These are phyloP conservation scores for Saxidomus purpurata DNA, from an alignment of 1,140 invertebrate species.

Conservation along the genomic window DNA sequence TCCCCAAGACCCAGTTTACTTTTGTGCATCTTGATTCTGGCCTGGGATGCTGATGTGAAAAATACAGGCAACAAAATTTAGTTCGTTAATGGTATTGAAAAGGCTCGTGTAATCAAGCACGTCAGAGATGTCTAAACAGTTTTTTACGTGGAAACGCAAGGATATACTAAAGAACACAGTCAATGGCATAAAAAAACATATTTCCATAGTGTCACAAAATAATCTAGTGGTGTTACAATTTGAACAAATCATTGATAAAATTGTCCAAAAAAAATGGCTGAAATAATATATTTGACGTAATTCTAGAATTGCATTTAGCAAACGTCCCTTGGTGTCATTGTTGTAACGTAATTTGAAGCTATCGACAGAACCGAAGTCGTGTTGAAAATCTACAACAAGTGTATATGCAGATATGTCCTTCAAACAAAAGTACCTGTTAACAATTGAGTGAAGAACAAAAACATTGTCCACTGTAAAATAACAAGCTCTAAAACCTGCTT, in stretches of 20 bases:
- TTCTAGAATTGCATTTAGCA: background rate
- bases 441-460: background rate
- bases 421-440: background rate
- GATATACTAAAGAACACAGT: no score
- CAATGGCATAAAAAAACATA: conserved; percentile 44
- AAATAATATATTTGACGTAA: conserved; percentile 4
- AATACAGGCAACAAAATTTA: no score
- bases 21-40: no score
- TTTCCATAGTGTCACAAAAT: conserved; percentile 2
- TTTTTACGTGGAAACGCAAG: no score
- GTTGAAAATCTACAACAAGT: background rate
- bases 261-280: background rate
- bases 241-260: conserved; percentile 27
- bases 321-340: background rate
- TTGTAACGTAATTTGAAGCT: background rate
- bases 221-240: background rate
- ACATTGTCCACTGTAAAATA: background rate
- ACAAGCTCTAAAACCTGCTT: no score
- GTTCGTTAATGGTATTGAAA: no score
- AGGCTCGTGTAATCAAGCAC: no score
- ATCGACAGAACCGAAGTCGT: no score
- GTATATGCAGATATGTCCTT: background rate
- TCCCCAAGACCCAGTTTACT: no score
- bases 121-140: no score
- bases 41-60: no score